Percentiles rank a stretch among this genome's conserved stretches.
Conservation (phyloP, 2,113 vertebrate species). For the Ornithorhynchus anatinus region DNA sequence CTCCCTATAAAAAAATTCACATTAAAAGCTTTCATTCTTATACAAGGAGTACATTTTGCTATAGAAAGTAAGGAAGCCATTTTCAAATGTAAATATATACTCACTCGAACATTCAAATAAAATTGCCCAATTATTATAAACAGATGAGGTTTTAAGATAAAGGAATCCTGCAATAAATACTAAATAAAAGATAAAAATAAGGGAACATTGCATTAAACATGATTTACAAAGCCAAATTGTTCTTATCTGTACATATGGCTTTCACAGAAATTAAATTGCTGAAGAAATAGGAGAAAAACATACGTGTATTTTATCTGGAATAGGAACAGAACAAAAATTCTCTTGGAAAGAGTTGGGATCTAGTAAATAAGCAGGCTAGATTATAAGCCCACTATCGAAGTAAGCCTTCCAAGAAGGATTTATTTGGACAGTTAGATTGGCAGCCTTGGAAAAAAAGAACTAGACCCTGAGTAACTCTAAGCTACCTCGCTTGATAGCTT, state of each 20-base stretch:
- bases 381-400: constrained; percentile 54
- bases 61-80: no score
- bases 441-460: constrained; percentile 37
- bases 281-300: constrained; percentile 10
- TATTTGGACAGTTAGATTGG: constrained; percentile 59
- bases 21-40: no score
- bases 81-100: no score
- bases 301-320: constrained; percentile 30
- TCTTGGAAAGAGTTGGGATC: constrained; percentile 23
- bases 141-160: no score
- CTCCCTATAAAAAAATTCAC: no score
- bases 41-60: no score
- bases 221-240: no score
- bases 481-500: constrained; percentile 16
- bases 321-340: constrained; percentile 1
- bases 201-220: background rate
- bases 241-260: background rate
- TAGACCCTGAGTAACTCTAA: constrained; percentile 21
- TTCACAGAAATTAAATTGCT: background rate
- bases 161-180: background rate
- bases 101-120: no score
- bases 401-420: constrained; percentile 50
- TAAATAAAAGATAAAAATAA: background rate
- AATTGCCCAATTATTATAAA: no score
- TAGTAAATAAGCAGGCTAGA: constrained; percentile 50